Evolutionary conservation across 2,797 vertebrate species (phyloP).

Genomic region (Catharus ustulatus): DNA sequence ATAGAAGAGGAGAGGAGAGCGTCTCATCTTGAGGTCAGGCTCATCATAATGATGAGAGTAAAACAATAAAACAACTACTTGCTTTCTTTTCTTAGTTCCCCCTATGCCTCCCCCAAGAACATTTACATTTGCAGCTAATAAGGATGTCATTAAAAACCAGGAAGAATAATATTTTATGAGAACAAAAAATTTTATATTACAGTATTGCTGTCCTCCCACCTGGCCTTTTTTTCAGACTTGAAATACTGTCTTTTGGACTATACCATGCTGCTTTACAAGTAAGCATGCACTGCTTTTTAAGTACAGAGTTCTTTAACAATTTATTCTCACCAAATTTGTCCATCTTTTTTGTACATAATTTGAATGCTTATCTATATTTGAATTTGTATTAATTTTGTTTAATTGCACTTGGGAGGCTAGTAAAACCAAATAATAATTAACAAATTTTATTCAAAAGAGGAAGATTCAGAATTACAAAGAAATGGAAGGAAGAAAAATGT

Average conservation of each 20-base stretch:
- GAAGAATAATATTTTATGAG: background rate
- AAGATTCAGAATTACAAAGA: background rate
- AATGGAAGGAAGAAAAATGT: background rate
- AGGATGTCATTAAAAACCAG: background rate
- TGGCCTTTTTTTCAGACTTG: background rate
- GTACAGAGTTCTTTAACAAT: background rate
- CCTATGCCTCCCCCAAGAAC: rapidly evolving
- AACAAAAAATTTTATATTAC: background rate
- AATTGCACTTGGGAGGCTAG: background rate
- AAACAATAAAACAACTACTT: background rate
- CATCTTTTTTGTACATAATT: background rate
- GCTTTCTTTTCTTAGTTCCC: background rate
- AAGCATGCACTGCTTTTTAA: background rate
- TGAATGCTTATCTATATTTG: background rate
- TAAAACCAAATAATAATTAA: background rate
- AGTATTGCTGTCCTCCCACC: background rate
- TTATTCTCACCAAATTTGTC: background rate
- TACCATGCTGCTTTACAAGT: background rate
- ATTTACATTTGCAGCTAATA: background rate
- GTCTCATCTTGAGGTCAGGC: background rate
- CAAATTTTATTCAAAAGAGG: background rate
- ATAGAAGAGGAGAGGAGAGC: background rate
- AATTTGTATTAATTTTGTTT: background rate
- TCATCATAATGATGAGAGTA: background rate
- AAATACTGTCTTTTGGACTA: background rate